Evolutionary conservation across 2,888 invertebrate genomes (phyloP).

Genomic region (Perithous albicinctus): DNA sequence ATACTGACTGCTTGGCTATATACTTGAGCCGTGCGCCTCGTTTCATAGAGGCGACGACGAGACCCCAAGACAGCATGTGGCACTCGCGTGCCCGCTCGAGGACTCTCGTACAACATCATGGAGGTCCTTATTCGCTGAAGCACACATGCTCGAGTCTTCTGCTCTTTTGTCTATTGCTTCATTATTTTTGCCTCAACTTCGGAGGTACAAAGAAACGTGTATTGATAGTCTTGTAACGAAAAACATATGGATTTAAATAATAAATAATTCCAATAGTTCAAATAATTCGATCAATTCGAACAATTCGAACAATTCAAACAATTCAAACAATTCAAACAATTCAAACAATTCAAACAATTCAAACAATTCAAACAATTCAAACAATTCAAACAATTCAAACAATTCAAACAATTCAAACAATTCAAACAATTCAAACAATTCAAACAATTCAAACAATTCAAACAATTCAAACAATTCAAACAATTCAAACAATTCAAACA

Average conservation of each 20-base stretch:
- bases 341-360: too few relatives aligned
- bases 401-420: too few relatives aligned
- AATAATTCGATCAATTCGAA: too few relatives aligned
- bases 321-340: too few relatives aligned
- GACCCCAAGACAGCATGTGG: slow-evolving; percentile 71
- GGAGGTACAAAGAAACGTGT: not conserved
- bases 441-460: too few relatives aligned
- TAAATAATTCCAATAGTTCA: too few relatives aligned
- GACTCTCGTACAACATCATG: slow-evolving; percentile 31
- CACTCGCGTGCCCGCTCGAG: slow-evolving; percentile 63
- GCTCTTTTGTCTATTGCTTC: not conserved
- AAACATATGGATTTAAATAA: not conserved
- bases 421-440: too few relatives aligned
- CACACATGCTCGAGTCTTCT: slow-evolving; percentile 59
- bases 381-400: too few relatives aligned
- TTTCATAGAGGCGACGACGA: not conserved
- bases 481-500: too few relatives aligned
- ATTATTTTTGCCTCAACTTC: slow-evolving; percentile 3
- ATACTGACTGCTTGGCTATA: not conserved
- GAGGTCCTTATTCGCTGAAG: slow-evolving; percentile 72
- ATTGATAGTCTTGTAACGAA: not conserved
- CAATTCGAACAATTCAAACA: too few relatives aligned
- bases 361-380: too few relatives aligned
- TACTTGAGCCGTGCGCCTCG: not conserved
- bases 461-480: too few relatives aligned